A percentile compares a stretch with the other conserved stretches of the same genome.
These are phyloP conservation scores for Lordiphosa clarofinis DNA, from an alignment of 1,140 invertebrate genomes.

Conservation along the genomic window DNA sequence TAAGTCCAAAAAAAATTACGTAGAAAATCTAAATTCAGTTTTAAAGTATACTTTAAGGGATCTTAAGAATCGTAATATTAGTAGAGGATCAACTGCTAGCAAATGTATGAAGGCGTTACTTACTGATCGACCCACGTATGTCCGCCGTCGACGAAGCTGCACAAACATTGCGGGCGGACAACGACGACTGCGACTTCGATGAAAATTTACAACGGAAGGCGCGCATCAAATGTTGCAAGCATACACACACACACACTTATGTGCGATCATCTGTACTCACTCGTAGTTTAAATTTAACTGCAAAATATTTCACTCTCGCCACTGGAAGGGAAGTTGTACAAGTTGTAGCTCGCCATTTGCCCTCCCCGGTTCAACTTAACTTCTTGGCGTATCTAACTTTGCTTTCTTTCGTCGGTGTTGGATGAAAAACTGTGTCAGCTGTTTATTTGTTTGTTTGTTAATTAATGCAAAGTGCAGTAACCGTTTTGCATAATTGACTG, in stretches of 20 bases:
- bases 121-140: background rate
- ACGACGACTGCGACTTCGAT: slow-evolving; percentile 27
- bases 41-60: too few species aligned
- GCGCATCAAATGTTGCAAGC: slow-evolving; percentile 71
- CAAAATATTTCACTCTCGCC: slow-evolving; percentile 71
- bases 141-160: slow-evolving; percentile 20
- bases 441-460: slow-evolving; percentile 40
- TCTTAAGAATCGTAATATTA: too few species aligned
- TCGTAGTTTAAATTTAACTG: slow-evolving; percentile 75
- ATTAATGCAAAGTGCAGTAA: slow-evolving; percentile 75
- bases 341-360: background rate
- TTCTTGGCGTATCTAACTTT: slow-evolving; percentile 2
- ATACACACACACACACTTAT: slow-evolving; percentile 44
- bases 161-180: slow-evolving; percentile 53
- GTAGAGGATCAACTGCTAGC: too few species aligned
- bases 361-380: slow-evolving; percentile 4
- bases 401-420: slow-evolving; percentile 1
- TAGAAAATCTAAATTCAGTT: too few species aligned
- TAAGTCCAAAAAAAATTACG: too few species aligned
- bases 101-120: too few species aligned
- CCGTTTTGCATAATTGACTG: slow-evolving; percentile 73
- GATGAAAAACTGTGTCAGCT: slow-evolving; percentile 41
- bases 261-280: slow-evolving; percentile 24
- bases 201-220: slow-evolving; percentile 57
- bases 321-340: slow-evolving; percentile 39